A percentile compares a stretch with the other conserved stretches of the same genome.
Conservation (phyloP, 2,888 invertebrate genomes). For the Coenonympha arcania region DNA sequence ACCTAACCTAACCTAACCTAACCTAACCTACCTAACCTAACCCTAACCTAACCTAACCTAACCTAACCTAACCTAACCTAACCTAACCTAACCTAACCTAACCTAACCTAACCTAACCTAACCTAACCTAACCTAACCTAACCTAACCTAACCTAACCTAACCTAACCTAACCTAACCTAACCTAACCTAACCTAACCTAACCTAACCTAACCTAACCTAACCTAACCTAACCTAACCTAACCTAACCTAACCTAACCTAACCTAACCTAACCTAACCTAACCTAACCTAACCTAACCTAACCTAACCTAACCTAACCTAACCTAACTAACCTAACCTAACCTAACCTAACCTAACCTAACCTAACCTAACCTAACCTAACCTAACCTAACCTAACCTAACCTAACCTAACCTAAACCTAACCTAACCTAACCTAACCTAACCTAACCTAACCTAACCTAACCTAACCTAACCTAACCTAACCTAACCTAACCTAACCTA, state of each 20-base stretch:
- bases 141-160: slow-evolving; percentile 3
- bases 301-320: slow-evolving; percentile 3
- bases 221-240: slow-evolving; percentile 3
- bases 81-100: slow-evolving; percentile 3
- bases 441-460: slow-evolving; percentile 3
- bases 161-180: slow-evolving; percentile 3
- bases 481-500: slow-evolving; percentile 7
- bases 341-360: slow-evolving; percentile 3
- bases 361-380: slow-evolving; percentile 3
- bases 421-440: slow-evolving; percentile 3
- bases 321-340: slow-evolving; percentile 3
- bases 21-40: not conserved
- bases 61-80: slow-evolving; percentile 3
- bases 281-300: slow-evolving; percentile 3
- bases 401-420: slow-evolving; percentile 3
- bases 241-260: slow-evolving; percentile 3
- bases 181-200: slow-evolving; percentile 3
- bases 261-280: slow-evolving; percentile 3
- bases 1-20: too few relatives aligned
- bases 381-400: slow-evolving; percentile 3
- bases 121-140: slow-evolving; percentile 3
- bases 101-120: slow-evolving; percentile 3
- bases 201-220: slow-evolving; percentile 3
- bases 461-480: slow-evolving; percentile 3
- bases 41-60: slow-evolving; percentile 2